Evolutionary conservation across 1,140 invertebrate genomes (phyloP).

Genomic region (Oryctes rhinoceros): DNA sequence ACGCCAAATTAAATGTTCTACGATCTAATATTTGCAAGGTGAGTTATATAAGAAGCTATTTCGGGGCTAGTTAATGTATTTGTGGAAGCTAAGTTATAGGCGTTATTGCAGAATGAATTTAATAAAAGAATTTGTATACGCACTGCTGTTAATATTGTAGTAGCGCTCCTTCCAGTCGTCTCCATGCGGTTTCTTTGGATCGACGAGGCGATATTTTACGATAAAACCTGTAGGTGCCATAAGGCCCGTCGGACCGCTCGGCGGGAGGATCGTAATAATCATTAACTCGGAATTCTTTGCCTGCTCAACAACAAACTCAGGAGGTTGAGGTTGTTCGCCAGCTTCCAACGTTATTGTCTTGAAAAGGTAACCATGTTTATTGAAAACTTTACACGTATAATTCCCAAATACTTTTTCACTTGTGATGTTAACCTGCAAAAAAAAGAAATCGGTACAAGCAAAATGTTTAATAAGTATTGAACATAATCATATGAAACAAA

Average conservation of each 20-base stretch:
- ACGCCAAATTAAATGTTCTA: too few relatives aligned
- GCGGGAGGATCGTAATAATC: not conserved
- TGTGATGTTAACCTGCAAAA: constrained; percentile 36
- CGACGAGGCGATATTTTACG: not conserved
- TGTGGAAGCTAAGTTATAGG: too few relatives aligned
- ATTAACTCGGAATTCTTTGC: constrained; percentile 5
- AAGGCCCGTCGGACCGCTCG: not conserved
- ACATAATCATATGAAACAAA: too few relatives aligned
- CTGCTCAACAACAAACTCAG: not conserved
- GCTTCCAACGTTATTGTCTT: constrained; percentile 13
- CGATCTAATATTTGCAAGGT: too few relatives aligned
- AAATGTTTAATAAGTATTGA: too few relatives aligned
- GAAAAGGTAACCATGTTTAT: constrained; percentile 3
- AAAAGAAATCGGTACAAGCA: not conserved
- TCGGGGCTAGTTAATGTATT: too few relatives aligned
- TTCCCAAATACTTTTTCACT: constrained; percentile 33
- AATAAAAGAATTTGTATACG: constrained; percentile 13
- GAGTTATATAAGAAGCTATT: too few relatives aligned
- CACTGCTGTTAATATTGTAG: not conserved
- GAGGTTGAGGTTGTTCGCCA: constrained; percentile 3
- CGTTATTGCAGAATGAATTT: not conserved
- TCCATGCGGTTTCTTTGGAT: not conserved
- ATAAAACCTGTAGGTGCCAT: constrained; percentile 24
- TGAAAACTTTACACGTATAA: constrained; percentile 14
- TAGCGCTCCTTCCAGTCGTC: not conserved